These are phyloP conservation scores for Drosophila neotestacea DNA, from an alignment of 2,888 invertebrate species.

Conservation along the genomic window DNA sequence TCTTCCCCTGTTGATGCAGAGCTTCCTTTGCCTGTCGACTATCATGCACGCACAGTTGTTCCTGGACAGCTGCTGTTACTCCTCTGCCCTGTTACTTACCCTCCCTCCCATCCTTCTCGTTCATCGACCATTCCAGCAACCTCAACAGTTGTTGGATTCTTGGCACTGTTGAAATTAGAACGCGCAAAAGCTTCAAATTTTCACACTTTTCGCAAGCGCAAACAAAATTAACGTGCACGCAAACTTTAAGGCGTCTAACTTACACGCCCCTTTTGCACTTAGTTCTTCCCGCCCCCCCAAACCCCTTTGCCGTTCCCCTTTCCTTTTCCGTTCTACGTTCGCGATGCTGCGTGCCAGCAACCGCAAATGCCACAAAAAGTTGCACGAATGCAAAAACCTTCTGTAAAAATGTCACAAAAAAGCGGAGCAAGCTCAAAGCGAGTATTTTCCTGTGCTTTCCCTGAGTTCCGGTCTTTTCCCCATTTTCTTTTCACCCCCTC, in stretches of 20 bases:
- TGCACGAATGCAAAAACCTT: constrained; percentile 73
- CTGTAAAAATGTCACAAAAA: constrained; percentile 60
- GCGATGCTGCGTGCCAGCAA: constrained; percentile 54
- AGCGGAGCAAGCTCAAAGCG: constrained; percentile 60
- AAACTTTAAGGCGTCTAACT: constrained; percentile 62
- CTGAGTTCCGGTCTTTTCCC: constrained; percentile 22
- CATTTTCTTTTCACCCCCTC: not conserved
- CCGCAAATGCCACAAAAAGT: constrained; percentile 72
- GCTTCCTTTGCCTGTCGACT: constrained; percentile 24
- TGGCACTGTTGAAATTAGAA: constrained; percentile 62
- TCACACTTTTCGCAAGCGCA: constrained; percentile 74
- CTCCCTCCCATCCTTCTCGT: not conserved
- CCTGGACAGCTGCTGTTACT: constrained; percentile 39
- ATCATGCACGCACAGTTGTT: constrained; percentile 50
- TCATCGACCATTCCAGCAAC: not conserved
- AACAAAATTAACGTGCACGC: constrained; percentile 72
- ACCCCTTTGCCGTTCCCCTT: not conserved
- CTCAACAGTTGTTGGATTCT: constrained; percentile 37
- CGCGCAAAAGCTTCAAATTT: constrained; percentile 69
- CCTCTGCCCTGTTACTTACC: too few relatives aligned
- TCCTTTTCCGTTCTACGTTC: constrained; percentile 10
- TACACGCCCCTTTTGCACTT: constrained; percentile 39
- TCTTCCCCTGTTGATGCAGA: not conserved
- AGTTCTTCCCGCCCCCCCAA: not conserved
- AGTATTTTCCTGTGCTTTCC: constrained; percentile 51